phyloP scores from a whole-genome alignment of 2,113 vertebrate genomes.

The Dicentrarchus labrax region DNA sequence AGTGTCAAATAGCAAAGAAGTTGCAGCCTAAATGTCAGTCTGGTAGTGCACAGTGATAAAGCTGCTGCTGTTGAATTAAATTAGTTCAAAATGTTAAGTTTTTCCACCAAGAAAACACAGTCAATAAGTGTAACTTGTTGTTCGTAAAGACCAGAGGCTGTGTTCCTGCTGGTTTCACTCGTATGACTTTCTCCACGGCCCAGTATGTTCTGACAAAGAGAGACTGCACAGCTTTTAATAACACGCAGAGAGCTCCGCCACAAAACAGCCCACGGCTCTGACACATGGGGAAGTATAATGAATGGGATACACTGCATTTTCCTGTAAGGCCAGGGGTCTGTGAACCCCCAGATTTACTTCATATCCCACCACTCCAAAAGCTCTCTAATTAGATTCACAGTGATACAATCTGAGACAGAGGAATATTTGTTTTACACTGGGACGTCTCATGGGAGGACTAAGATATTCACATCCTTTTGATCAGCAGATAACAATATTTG shows the following conservation, averaged over 20 bases:
- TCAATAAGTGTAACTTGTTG: conserved; percentile 25
- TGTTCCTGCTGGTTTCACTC: conserved; percentile 19
- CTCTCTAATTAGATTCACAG: conserved; percentile 7
- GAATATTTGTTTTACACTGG: conserved; percentile 23
- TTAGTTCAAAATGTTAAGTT: conserved; percentile 29
- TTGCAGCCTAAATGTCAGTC: conserved; percentile 9
- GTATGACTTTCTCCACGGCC: conserved; percentile 9
- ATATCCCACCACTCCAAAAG: background rate
- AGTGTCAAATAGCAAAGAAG: conserved; percentile 7
- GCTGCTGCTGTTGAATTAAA: conserved; percentile 17
- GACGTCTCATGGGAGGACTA: background rate
- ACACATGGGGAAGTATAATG: background rate
- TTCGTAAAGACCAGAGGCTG: conserved; percentile 13
- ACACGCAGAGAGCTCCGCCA: conserved; percentile 3
- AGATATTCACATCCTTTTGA: conserved; percentile 35
- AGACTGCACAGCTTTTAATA: conserved; percentile 16
- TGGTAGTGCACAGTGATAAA: background rate
- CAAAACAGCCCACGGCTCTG: conserved; percentile 2
- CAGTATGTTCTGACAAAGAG: conserved; percentile 26
- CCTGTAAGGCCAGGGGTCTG: background rate
- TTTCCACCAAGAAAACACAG: background rate
- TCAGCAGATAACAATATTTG: conserved; percentile 23
- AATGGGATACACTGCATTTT: background rate
- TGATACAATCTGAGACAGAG: background rate
- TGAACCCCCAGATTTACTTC: background rate